Conservation (phyloP, 2,113 vertebrate species). For the Rallus limicola region DNA sequence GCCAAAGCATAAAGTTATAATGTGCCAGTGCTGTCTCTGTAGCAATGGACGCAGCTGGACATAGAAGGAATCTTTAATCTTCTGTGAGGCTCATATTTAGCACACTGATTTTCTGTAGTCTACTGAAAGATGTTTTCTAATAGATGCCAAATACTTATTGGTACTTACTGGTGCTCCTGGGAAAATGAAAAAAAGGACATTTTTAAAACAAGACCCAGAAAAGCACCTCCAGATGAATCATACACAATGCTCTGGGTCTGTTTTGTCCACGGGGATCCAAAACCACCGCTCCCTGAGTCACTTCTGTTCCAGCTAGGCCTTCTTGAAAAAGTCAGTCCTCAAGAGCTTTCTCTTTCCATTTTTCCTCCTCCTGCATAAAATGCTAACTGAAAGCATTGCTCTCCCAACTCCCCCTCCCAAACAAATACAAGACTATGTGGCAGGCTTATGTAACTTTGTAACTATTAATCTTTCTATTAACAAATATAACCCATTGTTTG, state of each 20-base stretch:
- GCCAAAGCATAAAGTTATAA: neutral
- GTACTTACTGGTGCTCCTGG: neutral
- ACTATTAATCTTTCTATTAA: neutral
- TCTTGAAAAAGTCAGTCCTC: neutral
- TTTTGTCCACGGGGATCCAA: neutral
- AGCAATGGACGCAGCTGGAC: neutral
- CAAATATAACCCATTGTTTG: neutral
- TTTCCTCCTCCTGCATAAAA: neutral
- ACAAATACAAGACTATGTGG: neutral
- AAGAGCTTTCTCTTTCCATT: neutral
- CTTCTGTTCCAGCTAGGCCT: neutral
- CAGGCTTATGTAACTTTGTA: neutral
- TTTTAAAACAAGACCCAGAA: neutral
- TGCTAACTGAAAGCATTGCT: neutral
- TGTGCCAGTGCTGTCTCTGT: neutral
- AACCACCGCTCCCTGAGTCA: neutral
- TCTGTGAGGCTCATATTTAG: neutral
- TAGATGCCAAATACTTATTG: neutral
- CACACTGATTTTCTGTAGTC: neutral
- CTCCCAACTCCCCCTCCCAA: neutral
- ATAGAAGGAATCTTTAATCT: neutral
- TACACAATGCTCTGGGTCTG: neutral
- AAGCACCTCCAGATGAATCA: neutral
- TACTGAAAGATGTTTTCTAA: constrained; percentile 20
- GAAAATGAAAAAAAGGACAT: neutral